A percentile compares a stretch with the other conserved stretches of the same genome.
Evolutionary conservation across 2,888 invertebrate genomes (phyloP).

Genomic region (Yponomeuta plumbellus): DNA sequence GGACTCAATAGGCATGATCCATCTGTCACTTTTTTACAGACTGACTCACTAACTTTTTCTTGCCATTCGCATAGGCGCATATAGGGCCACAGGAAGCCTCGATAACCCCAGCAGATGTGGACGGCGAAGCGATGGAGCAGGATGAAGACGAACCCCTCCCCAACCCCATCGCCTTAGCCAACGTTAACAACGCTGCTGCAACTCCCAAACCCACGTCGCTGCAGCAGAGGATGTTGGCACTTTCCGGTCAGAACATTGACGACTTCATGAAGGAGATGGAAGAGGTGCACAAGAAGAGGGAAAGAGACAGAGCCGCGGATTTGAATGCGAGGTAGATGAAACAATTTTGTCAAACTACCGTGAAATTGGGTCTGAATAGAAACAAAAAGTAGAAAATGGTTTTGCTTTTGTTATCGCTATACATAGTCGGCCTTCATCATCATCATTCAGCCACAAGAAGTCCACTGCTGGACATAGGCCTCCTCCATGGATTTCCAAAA

Average conservation of each 20-base stretch:
- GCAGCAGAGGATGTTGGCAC: conserved; percentile 91
- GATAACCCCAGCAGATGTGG: conserved; percentile 34
- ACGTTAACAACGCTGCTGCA: conserved; percentile 6
- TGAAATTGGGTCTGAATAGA: too few species aligned
- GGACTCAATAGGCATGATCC: too few species aligned
- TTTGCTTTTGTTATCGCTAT: too few species aligned
- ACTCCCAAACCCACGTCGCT: conserved; percentile 82
- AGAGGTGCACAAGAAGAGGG: conserved; percentile 86
- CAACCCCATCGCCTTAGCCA: conserved; percentile 31
- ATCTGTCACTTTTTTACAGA: too few species aligned
- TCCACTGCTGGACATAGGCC: too few species aligned
- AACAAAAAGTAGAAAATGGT: too few species aligned
- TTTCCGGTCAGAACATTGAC: conserved; percentile 93
- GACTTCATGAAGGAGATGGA: conserved; percentile 96
- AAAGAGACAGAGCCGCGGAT: conserved; percentile 79
- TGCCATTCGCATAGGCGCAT: conserved; percentile 42
- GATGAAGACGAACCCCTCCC: conserved; percentile 31
- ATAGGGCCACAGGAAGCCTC: not conserved
- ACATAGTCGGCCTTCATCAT: too few species aligned
- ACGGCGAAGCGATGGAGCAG: conserved; percentile 45
- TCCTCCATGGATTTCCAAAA: too few species aligned
- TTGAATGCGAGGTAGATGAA: conserved; percentile 68
- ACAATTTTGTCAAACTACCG: too few species aligned
- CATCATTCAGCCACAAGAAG: too few species aligned
- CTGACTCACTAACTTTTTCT: conserved; percentile 27